Conservation (phyloP, 1,140 invertebrate species). For the Drosophila obscura region DNA sequence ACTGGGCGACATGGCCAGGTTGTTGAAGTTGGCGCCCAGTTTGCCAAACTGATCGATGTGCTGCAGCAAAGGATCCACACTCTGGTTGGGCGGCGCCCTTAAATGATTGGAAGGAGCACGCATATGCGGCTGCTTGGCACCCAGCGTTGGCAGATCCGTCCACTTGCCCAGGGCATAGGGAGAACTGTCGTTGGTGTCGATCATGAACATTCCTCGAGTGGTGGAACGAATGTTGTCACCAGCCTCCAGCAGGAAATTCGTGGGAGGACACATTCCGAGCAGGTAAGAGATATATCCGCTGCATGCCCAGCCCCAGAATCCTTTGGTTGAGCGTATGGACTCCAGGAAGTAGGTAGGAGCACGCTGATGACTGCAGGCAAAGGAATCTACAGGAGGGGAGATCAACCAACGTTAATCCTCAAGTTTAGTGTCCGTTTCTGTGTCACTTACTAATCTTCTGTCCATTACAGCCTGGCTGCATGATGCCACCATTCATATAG, state of each 20-base stretch:
- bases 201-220: constrained; percentile 76
- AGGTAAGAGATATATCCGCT: constrained; percentile 86
- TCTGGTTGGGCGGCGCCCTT: constrained; percentile 19
- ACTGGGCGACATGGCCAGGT: constrained; percentile 44
- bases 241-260: constrained; percentile 75
- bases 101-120: constrained; percentile 14
- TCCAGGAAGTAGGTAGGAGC: constrained; percentile 89
- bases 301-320: constrained; percentile 89
- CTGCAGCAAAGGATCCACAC: constrained; percentile 69
- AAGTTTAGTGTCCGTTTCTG: background rate
- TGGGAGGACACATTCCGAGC: constrained; percentile 85
- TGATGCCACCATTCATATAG: constrained; percentile 89
- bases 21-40: constrained; percentile 73
- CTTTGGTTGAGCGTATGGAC: constrained; percentile 87
- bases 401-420: background rate
- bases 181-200: constrained; percentile 73
- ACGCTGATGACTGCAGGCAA: constrained; percentile 88
- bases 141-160: constrained; percentile 72
- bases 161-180: constrained; percentile 81
- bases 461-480: constrained; percentile 86
- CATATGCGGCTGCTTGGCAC: constrained; percentile 36
- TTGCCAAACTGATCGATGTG: constrained; percentile 81
- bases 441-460: constrained; percentile 52
- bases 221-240: constrained; percentile 70
- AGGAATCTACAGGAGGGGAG: constrained; percentile 56